phyloP scores from a whole-genome alignment of 2,888 invertebrate genomes.

The Brachyptera putata region DNA sequence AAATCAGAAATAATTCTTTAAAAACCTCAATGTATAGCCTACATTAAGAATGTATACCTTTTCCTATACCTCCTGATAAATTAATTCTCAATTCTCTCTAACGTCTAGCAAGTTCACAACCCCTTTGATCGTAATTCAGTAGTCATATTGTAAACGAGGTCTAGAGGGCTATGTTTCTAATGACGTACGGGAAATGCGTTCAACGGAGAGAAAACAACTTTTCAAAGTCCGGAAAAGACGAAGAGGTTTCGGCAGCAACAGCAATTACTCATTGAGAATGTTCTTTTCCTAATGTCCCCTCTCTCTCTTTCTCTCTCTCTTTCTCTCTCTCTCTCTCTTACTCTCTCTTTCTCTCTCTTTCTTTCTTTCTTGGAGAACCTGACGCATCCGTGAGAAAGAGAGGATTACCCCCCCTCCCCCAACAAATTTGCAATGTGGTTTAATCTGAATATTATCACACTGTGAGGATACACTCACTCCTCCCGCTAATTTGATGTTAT shows the following conservation, averaged over 20 bases:
- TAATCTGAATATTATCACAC: no score
- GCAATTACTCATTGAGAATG: conserved; percentile 34
- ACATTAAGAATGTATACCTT: background rate
- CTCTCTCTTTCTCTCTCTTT: background rate
- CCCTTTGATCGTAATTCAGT: background rate
- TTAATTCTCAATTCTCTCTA: background rate
- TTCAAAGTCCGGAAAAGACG: conserved; percentile 31
- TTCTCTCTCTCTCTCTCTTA: conserved; percentile 1
- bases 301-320: conserved; percentile 13
- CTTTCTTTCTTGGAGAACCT: background rate
- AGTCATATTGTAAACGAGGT: background rate
- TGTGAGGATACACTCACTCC: no score
- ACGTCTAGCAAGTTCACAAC: background rate
- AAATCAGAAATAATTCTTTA: no score
- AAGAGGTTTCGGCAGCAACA: conserved; percentile 22
- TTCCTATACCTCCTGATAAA: background rate
- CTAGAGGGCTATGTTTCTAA: conserved; percentile 1
- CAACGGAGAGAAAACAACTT: conserved; percentile 29
- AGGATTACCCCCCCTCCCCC: background rate
- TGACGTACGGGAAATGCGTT: conserved; percentile 7
- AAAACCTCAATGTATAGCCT: no score
- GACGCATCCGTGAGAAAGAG: no score
- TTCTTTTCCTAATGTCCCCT: conserved; percentile 33
- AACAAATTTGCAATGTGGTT: no score
- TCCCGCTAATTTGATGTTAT: no score